A percentile compares a stretch with the other conserved stretches of the same genome.
phyloP scores from a whole-genome alignment of 1,140 invertebrate species.

The Drosophila prosaltans region DNA sequence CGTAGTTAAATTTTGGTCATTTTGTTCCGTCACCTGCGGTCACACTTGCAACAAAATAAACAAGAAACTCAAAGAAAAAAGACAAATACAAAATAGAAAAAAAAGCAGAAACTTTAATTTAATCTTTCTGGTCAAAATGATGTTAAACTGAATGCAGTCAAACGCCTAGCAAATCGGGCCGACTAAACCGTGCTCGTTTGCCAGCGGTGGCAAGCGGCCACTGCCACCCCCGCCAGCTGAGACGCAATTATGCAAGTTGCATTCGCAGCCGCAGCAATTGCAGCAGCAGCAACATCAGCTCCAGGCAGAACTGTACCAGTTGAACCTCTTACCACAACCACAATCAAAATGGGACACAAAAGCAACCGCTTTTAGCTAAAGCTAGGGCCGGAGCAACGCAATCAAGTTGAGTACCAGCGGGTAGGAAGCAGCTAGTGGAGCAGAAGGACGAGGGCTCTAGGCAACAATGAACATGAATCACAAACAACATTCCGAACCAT shows the following conservation, averaged over 20 bases:
- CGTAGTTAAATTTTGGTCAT: too few relatives aligned
- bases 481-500: constrained; percentile 77
- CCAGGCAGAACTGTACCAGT: constrained; percentile 43
- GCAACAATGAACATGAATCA: constrained; percentile 60
- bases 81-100: constrained; percentile 1
- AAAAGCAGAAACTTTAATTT: neutral
- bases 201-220: constrained; percentile 1
- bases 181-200: constrained; percentile 3
- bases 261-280: constrained; percentile 47
- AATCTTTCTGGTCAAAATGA: neutral
- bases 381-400: constrained; percentile 18
- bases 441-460: too few relatives aligned
- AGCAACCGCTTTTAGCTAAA: neutral
- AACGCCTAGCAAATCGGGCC: neutral
- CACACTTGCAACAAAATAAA: neutral
- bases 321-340: neutral
- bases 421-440: neutral
- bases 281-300: constrained; percentile 27
- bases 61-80: constrained; percentile 7
- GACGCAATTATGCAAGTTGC: constrained; percentile 76
- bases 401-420: neutral
- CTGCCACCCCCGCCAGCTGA: constrained; percentile 21
- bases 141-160: neutral
- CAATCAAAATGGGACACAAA: neutral
- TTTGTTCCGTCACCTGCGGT: too few relatives aligned